A percentile compares a stretch with the other conserved stretches of the same genome.
Evolutionary conservation across 2,797 vertebrate species (phyloP).

Genomic region (Lateolabrax maculatus): DNA sequence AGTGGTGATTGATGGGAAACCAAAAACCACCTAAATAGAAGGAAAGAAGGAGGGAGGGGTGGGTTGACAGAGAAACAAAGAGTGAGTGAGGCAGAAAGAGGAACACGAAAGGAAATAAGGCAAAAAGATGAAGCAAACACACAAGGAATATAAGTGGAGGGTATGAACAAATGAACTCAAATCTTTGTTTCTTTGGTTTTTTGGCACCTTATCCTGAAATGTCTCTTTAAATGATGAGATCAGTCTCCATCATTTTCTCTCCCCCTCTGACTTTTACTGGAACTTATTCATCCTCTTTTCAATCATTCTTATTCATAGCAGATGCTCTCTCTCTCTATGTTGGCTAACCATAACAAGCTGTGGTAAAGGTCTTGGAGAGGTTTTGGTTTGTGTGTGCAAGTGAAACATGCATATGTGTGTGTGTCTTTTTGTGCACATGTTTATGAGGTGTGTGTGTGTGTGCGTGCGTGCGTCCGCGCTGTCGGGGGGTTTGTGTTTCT

Average conservation of each 20-base stretch:
- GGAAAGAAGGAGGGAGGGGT: conserved; percentile 21
- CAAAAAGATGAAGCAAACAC: conserved; percentile 12
- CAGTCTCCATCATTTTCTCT: conserved; percentile 31
- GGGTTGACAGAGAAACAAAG: conserved; percentile 25
- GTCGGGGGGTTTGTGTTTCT: conserved; percentile 58
- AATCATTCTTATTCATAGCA: conserved; percentile 69
- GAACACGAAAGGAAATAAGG: conserved; percentile 3
- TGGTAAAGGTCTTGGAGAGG: conserved; percentile 56
- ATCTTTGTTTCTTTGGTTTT: conserved; percentile 9
- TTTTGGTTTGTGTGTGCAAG: conserved; percentile 41
- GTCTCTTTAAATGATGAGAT: conserved; percentile 30
- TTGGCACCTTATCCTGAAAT: not conserved
- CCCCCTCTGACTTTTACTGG: conserved; percentile 47
- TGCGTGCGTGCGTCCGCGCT: conserved; percentile 3
- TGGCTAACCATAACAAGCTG: conserved; percentile 72
- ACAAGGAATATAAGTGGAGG: conserved; percentile 2
- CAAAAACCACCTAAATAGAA: conserved; percentile 74
- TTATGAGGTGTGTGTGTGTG: conserved; percentile 14
- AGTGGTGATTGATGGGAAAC: conserved; percentile 81
- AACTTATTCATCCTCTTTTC: conserved; percentile 56
- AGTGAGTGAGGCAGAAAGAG: conserved; percentile 16
- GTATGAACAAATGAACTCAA: conserved; percentile 17
- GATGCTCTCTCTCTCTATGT: conserved; percentile 49
- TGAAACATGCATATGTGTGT: not conserved
- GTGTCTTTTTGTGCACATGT: not conserved